These are phyloP conservation scores for Heliconius sara DNA, from an alignment of 2,888 invertebrate species.

Conservation along the genomic window DNA sequence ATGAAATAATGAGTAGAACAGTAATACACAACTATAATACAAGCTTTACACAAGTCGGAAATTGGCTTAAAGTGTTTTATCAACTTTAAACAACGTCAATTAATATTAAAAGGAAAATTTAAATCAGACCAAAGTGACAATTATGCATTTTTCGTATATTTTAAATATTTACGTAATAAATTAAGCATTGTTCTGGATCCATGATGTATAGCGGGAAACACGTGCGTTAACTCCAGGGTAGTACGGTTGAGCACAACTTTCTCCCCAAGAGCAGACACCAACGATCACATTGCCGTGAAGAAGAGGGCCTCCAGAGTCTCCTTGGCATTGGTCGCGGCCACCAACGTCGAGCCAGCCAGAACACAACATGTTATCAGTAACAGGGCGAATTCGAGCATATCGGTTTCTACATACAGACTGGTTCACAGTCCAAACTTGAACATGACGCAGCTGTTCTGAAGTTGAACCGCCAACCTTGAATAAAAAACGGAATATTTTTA, in stretches of 20 bases:
- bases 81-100: too few relatives aligned
- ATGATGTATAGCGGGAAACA: conserved; percentile 58
- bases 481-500: neutral
- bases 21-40: too few relatives aligned
- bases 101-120: too few relatives aligned
- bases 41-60: too few relatives aligned
- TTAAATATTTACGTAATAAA: too few relatives aligned
- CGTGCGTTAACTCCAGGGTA: conserved; percentile 60
- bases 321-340: conserved; percentile 69
- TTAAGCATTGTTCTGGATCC: conserved; percentile 61
- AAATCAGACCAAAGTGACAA: too few relatives aligned
- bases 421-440: neutral
- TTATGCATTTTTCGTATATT: too few relatives aligned
- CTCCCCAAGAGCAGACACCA: conserved; percentile 56
- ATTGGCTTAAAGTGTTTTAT: too few relatives aligned
- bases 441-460: neutral
- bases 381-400: conserved; percentile 50
- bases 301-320: conserved; percentile 68
- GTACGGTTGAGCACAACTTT: conserved; percentile 52
- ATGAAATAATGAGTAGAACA: too few relatives aligned
- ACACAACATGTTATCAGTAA: conserved; percentile 66
- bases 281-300: conserved; percentile 59
- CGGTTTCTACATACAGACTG: conserved; percentile 51
- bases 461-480: neutral
- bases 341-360: conserved; percentile 65